A percentile compares a stretch with the other conserved stretches of the same genome.
phyloP scores from a whole-genome alignment of 1,140 invertebrate genomes.

The Helicorthomorpha holstii region DNA sequence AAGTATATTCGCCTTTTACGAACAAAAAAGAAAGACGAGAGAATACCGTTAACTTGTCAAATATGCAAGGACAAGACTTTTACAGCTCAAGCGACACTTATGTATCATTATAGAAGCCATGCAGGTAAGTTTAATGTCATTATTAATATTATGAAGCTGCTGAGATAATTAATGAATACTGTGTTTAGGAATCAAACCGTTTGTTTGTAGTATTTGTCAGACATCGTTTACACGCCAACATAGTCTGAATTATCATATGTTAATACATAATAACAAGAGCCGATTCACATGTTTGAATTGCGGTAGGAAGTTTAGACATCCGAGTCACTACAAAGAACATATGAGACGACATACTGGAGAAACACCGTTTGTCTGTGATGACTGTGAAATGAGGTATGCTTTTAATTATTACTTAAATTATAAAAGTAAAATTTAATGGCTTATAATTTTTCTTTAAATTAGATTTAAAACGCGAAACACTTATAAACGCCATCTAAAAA shows the following conservation, averaged over 20 bases:
- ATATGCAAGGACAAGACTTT: constrained; percentile 44
- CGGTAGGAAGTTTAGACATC: constrained; percentile 44
- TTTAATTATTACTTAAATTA: background rate
- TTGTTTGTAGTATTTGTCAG: constrained; percentile 40
- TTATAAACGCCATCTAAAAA: constrained; percentile 42
- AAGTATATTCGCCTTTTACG: constrained; percentile 24
- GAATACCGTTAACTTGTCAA: constrained; percentile 35
- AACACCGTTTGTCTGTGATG: constrained; percentile 43
- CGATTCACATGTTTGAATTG: constrained; percentile 44
- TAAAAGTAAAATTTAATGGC: background rate
- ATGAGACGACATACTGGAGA: constrained; percentile 44
- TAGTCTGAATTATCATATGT: constrained; percentile 47
- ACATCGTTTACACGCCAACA: constrained; percentile 46
- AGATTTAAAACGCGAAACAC: constrained; percentile 46
- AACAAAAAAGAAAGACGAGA: constrained; percentile 21
- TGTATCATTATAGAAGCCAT: constrained; percentile 47
- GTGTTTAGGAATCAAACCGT: constrained; percentile 44
- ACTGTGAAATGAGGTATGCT: constrained; percentile 35
- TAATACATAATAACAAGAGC: constrained; percentile 46
- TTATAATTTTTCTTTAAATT: background rate
- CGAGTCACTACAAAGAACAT: constrained; percentile 48
- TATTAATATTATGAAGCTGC: background rate
- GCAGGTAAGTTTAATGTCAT: constrained; percentile 30
- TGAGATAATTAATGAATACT: background rate
- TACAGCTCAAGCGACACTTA: constrained; percentile 42